phyloP scores from a whole-genome alignment of 2,888 invertebrate genomes.

The Siphlonurus alternatus region DNA sequence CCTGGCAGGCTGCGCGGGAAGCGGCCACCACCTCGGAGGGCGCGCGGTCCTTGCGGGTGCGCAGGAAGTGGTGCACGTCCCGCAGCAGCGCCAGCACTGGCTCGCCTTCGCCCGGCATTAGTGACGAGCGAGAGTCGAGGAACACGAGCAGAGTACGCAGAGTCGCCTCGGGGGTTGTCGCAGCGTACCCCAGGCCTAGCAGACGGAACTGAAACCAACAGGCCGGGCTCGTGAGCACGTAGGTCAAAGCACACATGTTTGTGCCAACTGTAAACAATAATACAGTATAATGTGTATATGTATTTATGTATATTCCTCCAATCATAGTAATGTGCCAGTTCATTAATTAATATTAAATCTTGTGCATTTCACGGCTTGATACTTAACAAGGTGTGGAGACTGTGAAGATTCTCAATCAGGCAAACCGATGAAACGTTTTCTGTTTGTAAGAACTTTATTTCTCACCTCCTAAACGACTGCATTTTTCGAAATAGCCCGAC shows the following conservation, averaged over 20 bases:
- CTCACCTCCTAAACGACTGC: too few relatives aligned
- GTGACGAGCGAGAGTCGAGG: slow-evolving; percentile 28
- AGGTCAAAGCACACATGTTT: neutral
- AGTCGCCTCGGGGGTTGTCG: slow-evolving; percentile 37
- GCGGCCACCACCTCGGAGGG: slow-evolving; percentile 33
- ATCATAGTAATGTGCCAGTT: too few relatives aligned
- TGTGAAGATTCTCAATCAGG: too few relatives aligned
- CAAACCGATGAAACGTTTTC: too few relatives aligned
- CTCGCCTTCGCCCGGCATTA: slow-evolving; percentile 48
- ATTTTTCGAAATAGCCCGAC: too few relatives aligned
- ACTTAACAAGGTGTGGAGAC: too few relatives aligned
- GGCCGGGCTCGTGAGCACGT: neutral
- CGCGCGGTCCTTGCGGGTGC: neutral
- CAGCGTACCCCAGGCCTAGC: slow-evolving; percentile 43
- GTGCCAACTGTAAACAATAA: too few relatives aligned
- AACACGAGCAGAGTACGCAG: slow-evolving; percentile 37
- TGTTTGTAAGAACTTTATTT: too few relatives aligned
- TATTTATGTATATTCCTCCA: too few relatives aligned
- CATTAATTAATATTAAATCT: too few relatives aligned
- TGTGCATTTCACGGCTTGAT: too few relatives aligned
- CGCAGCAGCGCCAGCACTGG: slow-evolving; percentile 37
- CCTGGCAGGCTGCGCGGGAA: slow-evolving; percentile 37
- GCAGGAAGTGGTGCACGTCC: slow-evolving; percentile 39
- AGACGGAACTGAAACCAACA: slow-evolving; percentile 34
- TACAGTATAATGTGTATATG: too few relatives aligned